These are phyloP conservation scores for Amphiprion clarkii DNA, from an alignment of 2,797 vertebrate species.

Conservation along the genomic window DNA sequence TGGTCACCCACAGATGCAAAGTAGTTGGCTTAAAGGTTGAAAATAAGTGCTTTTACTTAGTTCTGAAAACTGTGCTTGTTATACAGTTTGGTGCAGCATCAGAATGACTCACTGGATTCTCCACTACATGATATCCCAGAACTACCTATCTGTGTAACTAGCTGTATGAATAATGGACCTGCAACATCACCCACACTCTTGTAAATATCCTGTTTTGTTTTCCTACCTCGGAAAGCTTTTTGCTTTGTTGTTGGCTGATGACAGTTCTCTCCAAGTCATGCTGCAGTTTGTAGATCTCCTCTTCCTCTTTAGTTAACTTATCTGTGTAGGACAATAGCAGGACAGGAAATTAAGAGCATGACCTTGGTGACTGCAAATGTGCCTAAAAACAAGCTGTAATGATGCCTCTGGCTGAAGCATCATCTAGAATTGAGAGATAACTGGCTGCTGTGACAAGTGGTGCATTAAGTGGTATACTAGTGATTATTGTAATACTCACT, in stretches of 20 bases:
- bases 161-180: constrained; percentile 37
- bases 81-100: constrained; percentile 40
- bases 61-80: constrained; percentile 41
- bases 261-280: constrained; percentile 93
- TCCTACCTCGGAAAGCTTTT: constrained; percentile 88
- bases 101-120: constrained; percentile 64
- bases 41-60: constrained; percentile 59
- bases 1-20: constrained; percentile 62
- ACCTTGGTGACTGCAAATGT: background rate
- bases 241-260: constrained; percentile 91
- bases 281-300: constrained; percentile 97
- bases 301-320: constrained; percentile 94
- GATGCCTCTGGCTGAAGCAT: background rate
- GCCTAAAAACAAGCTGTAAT: no score
- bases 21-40: constrained; percentile 52
- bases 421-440: constrained; percentile 19
- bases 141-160: constrained; percentile 12
- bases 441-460: background rate
- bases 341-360: constrained; percentile 24
- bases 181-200: constrained; percentile 4
- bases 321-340: constrained; percentile 78
- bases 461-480: background rate
- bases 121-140: constrained; percentile 32
- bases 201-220: constrained; percentile 18
- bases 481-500: constrained; percentile 86